Percentiles rank a stretch among this genome's conserved stretches.
Evolutionary conservation across 2,113 vertebrate genomes (phyloP).

Genomic region (Etheostoma cragini): DNA sequence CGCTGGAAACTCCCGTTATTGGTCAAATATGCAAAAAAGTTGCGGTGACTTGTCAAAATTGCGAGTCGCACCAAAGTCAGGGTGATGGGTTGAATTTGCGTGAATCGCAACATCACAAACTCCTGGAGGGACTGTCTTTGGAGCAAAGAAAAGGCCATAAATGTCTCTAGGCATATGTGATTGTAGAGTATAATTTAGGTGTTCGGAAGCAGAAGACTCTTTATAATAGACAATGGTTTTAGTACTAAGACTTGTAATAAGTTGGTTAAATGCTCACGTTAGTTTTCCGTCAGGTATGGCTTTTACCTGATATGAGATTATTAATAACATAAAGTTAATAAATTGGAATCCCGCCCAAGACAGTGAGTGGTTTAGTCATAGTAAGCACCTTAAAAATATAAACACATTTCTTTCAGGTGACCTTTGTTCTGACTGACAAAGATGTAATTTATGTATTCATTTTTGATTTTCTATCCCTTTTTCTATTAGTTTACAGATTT

Average conservation of each 20-base stretch:
- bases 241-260: background rate
- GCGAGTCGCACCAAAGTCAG: too few species aligned
- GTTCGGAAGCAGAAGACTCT: background rate
- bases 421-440: too few species aligned
- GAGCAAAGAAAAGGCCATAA: background rate
- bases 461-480: too few species aligned
- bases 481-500: too few species aligned
- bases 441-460: too few species aligned
- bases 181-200: background rate
- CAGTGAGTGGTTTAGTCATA: background rate
- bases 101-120: too few species aligned
- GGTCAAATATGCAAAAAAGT: too few species aligned
- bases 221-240: background rate
- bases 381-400: background rate
- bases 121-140: too few species aligned
- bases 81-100: too few species aligned
- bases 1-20: too few species aligned
- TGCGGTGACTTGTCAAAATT: too few species aligned
- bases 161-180: background rate
- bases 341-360: background rate
- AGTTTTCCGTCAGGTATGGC: background rate
- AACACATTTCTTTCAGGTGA: background rate
- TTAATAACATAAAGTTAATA: conserved; percentile 4
- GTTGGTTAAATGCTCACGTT: too few species aligned
- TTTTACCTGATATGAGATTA: background rate